A percentile compares a stretch with the other conserved stretches of the same genome.
Evolutionary conservation across 2,113 vertebrate species (phyloP).

Genomic region (Megaceryle torquata): DNA sequence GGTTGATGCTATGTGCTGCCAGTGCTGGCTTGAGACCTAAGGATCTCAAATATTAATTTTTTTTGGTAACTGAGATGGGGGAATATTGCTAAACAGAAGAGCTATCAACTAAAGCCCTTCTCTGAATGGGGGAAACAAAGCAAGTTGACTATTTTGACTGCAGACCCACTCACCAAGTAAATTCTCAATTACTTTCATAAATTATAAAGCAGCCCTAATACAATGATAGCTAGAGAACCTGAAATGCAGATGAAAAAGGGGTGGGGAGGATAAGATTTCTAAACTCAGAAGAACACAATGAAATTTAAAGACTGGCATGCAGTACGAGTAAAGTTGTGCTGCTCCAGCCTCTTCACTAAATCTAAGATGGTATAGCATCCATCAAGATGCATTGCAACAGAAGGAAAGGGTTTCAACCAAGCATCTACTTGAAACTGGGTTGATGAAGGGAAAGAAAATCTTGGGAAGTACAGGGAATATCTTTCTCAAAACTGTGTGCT

Average conservation of each 20-base stretch:
- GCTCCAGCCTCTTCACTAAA: background rate
- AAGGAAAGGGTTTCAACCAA: background rate
- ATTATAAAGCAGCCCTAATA: background rate
- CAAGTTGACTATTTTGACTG: background rate
- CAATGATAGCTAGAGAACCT: background rate
- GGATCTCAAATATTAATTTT: background rate
- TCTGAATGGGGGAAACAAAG: background rate
- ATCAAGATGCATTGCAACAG: background rate
- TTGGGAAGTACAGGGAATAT: background rate
- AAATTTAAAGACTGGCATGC: background rate
- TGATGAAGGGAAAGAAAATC: background rate
- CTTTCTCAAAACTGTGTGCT: background rate
- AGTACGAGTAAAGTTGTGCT: background rate
- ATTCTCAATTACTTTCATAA: background rate
- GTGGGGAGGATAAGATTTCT: fast-evolving
- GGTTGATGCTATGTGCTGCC: background rate
- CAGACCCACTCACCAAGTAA: background rate
- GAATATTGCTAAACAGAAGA: background rate
- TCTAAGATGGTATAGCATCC: background rate
- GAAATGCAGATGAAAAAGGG: background rate
- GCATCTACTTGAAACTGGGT: background rate
- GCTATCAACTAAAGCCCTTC: background rate
- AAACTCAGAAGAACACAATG: background rate
- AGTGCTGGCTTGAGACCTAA: background rate
- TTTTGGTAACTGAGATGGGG: background rate